Evolutionary conservation across 2,113 vertebrate genomes (phyloP).

Genomic region (Leptobrachium leishanense): DNA sequence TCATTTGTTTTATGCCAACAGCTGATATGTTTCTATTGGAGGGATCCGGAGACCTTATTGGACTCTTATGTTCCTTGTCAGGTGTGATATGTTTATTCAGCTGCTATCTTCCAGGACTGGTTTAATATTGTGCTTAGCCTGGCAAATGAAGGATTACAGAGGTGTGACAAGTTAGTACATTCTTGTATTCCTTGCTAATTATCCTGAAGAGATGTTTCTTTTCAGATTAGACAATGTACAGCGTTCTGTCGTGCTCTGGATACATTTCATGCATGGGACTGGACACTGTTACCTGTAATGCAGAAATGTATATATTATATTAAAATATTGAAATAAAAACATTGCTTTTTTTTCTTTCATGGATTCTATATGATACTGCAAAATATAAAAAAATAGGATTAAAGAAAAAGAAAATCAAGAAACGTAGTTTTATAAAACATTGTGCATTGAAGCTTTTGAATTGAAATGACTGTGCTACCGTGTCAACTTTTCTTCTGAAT

Average conservation of each 20-base stretch:
- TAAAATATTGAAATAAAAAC: too few species aligned
- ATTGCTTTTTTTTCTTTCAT: too few species aligned
- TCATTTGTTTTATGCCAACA: conserved; percentile 15
- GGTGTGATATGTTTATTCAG: conserved; percentile 54
- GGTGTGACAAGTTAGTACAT: conserved; percentile 49
- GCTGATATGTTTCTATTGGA: conserved; percentile 55
- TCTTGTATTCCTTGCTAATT: conserved; percentile 47
- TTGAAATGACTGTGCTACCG: too few species aligned
- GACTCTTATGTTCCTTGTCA: conserved; percentile 40
- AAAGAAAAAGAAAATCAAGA: too few species aligned
- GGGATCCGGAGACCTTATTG: conserved; percentile 2
- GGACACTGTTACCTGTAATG: too few species aligned
- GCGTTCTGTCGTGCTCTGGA: conserved; percentile 17
- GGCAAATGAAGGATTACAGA: conserved; percentile 55
- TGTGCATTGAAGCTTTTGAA: too few species aligned
- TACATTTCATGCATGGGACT: conserved; percentile 1
- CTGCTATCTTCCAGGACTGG: conserved; percentile 47
- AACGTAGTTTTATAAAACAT: too few species aligned
- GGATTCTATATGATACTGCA: too few species aligned
- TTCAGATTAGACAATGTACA: conserved; percentile 4
- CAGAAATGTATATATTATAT: too few species aligned
- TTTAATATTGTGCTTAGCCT: conserved; percentile 36
- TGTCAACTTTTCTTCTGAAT: too few species aligned
- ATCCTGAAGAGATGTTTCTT: conserved; percentile 26
- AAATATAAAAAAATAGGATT: too few species aligned